These are phyloP conservation scores for Gobio gobio DNA, from an alignment of 2,113 vertebrate species.

Conservation along the genomic window DNA sequence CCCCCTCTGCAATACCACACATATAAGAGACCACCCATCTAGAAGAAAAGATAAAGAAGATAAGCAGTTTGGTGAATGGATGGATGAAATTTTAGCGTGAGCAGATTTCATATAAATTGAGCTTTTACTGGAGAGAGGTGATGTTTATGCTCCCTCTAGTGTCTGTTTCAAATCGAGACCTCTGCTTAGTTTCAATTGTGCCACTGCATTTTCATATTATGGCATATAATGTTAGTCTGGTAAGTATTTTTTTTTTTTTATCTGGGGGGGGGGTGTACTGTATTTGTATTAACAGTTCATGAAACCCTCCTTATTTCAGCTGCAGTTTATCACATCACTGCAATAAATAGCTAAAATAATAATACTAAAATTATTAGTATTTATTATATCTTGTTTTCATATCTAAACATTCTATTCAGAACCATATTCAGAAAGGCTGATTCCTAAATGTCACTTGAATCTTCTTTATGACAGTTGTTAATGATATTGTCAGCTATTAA, in stretches of 20 bases:
- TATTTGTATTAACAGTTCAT: no score
- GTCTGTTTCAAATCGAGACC: neutral
- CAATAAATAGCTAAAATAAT: no score
- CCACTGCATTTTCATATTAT: neutral
- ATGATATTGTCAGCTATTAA: neutral
- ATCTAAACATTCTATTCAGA: no score
- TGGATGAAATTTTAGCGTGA: neutral
- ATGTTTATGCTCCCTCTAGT: conserved; percentile 45
- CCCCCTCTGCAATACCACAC: neutral
- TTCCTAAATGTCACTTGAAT: neutral
- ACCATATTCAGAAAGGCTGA: no score
- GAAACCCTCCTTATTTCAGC: neutral
- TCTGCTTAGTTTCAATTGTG: no score
- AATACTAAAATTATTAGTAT: no score
- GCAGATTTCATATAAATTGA: neutral
- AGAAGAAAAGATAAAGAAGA: neutral
- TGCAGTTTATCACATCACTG: no score
- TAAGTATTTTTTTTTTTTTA: neutral
- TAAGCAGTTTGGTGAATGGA: neutral
- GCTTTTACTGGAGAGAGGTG: neutral
- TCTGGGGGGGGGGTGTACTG: no score
- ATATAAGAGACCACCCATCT: neutral
- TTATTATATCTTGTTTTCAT: no score
- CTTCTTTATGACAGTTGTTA: neutral
- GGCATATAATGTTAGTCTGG: neutral